These are phyloP conservation scores for Melanargia galathea DNA, from an alignment of 2,888 invertebrate genomes.

Conservation along the genomic window DNA sequence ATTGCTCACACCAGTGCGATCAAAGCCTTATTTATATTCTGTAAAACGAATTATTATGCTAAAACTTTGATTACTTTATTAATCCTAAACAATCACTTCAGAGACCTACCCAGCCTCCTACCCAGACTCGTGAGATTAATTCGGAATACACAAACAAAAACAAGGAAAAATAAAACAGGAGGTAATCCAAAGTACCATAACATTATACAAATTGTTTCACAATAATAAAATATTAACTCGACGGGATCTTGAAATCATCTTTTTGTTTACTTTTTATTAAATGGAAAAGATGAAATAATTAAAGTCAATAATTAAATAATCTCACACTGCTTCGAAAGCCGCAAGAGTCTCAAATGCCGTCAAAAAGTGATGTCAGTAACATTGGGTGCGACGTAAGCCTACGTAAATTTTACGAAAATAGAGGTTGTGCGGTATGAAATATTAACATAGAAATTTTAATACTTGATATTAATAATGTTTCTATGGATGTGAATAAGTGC, in stretches of 20 bases:
- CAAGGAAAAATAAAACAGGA: background rate
- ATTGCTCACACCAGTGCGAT: background rate
- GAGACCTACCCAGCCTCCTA: background rate
- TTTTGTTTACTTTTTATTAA: too few species aligned
- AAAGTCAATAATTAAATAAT: too few species aligned
- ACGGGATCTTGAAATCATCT: background rate
- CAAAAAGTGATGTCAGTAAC: too few species aligned
- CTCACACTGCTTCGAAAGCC: too few species aligned
- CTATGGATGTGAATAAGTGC: too few species aligned
- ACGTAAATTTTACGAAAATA: too few species aligned
- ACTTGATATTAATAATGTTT: too few species aligned
- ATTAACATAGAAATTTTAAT: too few species aligned
- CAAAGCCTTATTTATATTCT: background rate
- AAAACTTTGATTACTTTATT: background rate
- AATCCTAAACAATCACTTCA: background rate
- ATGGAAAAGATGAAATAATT: too few species aligned
- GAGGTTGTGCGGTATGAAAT: too few species aligned
- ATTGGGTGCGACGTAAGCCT: too few species aligned
- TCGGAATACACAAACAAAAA: slow-evolving; percentile 1
- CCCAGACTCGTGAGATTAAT: slow-evolving; percentile 2
- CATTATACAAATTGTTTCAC: background rate
- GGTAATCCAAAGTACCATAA: background rate
- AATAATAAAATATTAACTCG: background rate
- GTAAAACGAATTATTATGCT: background rate
- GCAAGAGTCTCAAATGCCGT: too few species aligned